phyloP scores from a whole-genome alignment of 2,888 invertebrate species.

The Pyrocoelia pectoralis region DNA sequence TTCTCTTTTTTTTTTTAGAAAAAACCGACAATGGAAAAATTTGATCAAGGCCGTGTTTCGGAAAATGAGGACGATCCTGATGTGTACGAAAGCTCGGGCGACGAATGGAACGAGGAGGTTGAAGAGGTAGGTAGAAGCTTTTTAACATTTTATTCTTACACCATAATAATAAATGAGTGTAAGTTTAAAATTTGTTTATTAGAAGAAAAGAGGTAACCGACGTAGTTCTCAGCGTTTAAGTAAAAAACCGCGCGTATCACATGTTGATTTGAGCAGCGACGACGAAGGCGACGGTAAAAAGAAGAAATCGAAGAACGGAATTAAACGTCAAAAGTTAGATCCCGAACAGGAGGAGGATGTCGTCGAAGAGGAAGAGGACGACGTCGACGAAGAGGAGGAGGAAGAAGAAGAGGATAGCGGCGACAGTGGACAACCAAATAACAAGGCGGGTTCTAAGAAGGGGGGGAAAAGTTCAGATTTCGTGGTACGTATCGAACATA shows the following conservation, averaged over 20 bases:
- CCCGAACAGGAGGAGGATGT: slow-evolving; percentile 10
- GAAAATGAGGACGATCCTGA: slow-evolving; percentile 57
- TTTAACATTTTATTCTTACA: slow-evolving; percentile 1
- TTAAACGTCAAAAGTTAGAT: slow-evolving; percentile 41
- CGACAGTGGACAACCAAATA: background rate
- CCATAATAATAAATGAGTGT: background rate
- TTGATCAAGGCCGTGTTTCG: slow-evolving; percentile 42
- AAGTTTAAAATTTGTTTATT: slow-evolving; percentile 16
- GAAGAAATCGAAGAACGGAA: slow-evolving; percentile 39
- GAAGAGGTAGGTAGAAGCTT: slow-evolving; percentile 41
- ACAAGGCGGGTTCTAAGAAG: slow-evolving; percentile 15
- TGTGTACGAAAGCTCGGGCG: slow-evolving; percentile 55
- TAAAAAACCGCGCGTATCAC: slow-evolving; percentile 50
- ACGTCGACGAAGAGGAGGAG: slow-evolving; percentile 8
- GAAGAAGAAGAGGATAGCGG: slow-evolving; percentile 16
- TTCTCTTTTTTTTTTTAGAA: background rate
- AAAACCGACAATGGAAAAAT: slow-evolving; percentile 21
- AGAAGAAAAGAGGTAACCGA: slow-evolving; percentile 48
- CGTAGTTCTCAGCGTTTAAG: slow-evolving; percentile 49
- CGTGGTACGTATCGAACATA: slow-evolving; percentile 34
- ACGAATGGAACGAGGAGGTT: slow-evolving; percentile 51
- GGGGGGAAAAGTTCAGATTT: slow-evolving; percentile 25
- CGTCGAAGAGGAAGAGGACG: slow-evolving; percentile 13
- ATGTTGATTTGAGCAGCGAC: slow-evolving; percentile 44
- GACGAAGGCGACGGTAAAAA: slow-evolving; percentile 43